Percentiles rank a stretch among this genome's conserved stretches.
Conservation (phyloP, 1,140 invertebrate genomes). For the Apis cerana region DNA sequence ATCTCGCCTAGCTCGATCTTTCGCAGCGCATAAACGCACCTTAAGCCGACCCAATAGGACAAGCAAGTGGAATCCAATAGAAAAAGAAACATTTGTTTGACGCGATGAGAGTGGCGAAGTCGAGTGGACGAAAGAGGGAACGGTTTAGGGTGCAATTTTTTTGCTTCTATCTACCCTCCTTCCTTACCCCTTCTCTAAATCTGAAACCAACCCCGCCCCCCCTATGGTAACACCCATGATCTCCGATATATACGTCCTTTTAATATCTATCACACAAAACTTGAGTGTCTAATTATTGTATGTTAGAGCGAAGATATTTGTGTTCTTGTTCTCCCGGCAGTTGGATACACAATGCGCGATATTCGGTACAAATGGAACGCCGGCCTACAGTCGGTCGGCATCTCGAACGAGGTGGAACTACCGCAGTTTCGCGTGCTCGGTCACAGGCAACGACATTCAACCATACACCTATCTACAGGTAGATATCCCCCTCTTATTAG, state of each 20-base stretch:
- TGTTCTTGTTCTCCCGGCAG: constrained; percentile 86
- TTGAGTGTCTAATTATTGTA: constrained; percentile 72
- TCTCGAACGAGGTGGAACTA: constrained; percentile 94
- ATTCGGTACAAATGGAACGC: constrained; percentile 98
- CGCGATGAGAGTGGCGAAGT: no score
- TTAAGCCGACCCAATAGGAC: constrained; percentile 32
- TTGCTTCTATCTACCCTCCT: constrained; percentile 29
- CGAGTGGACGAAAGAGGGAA: no score
- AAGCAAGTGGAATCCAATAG: not conserved
- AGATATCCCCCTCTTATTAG: constrained; percentile 81
- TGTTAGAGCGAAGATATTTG: constrained; percentile 83
- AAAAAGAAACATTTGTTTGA: no score
- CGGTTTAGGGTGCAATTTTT: constrained; percentile 55
- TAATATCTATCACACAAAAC: constrained; percentile 47
- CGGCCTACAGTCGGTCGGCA: constrained; percentile 93
- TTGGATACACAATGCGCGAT: constrained; percentile 98
- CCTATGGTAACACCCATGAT: not conserved
- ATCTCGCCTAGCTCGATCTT: constrained; percentile 33
- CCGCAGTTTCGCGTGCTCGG: constrained; percentile 97
- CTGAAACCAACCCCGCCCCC: not conserved
- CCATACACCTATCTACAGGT: constrained; percentile 97
- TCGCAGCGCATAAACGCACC: constrained; percentile 43
- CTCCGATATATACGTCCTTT: constrained; percentile 1
- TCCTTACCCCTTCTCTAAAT: not conserved
- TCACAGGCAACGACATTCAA: constrained; percentile 94